Percentiles rank a stretch among this genome's conserved stretches.
phyloP scores from a whole-genome alignment of 2,113 vertebrate species.

The Silurus glanis region DNA sequence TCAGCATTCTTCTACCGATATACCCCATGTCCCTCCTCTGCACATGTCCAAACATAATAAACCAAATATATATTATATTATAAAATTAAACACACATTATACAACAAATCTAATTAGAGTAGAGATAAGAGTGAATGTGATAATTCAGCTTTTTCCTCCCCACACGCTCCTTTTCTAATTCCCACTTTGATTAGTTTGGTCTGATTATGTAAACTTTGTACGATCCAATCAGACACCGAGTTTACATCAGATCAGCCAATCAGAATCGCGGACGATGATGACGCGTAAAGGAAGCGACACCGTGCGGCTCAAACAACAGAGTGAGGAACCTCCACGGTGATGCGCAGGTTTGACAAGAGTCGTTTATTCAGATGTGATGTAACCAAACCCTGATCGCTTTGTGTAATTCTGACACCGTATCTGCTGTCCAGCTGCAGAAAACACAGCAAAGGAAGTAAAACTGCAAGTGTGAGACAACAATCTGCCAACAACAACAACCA shows the following conservation, averaged over 20 bases:
- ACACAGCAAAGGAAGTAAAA: neutral
- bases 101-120: too few relatives aligned
- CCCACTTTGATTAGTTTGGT: conserved; percentile 8
- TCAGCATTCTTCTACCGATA: too few relatives aligned
- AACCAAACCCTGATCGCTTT: neutral
- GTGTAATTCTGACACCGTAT: neutral
- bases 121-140: too few relatives aligned
- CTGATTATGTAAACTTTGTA: neutral
- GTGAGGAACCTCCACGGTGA: neutral
- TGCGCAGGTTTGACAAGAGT: neutral
- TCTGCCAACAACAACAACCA: conserved; percentile 16
- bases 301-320: neutral
- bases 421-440: neutral
- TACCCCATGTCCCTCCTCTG: too few relatives aligned
- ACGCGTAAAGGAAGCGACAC: conserved; percentile 36
- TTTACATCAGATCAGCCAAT: conserved; percentile 33
- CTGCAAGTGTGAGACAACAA: neutral
- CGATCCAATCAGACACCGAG: conserved; percentile 24
- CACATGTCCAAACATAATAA: too few relatives aligned
- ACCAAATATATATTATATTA: too few relatives aligned
- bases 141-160: neutral
- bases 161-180: neutral
- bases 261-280: neutral
- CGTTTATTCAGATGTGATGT: neutral
- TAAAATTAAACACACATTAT: too few relatives aligned